Evolutionary conservation across 2,888 invertebrate species (phyloP).

Genomic region (Tridacna gigas): DNA sequence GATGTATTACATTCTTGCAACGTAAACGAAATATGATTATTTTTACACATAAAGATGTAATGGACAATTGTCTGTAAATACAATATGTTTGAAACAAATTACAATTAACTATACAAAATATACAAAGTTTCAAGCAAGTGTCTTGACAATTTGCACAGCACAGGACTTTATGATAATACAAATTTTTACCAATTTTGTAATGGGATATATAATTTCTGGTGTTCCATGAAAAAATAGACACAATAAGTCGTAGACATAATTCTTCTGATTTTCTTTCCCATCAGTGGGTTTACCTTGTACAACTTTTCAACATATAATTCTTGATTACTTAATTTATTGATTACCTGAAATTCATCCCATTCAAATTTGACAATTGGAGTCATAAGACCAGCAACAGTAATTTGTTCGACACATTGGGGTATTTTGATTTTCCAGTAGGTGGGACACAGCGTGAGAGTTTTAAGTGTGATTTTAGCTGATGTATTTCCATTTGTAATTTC

Average conservation of each 20-base stretch:
- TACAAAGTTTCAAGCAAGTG: too few relatives aligned
- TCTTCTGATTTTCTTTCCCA: slow-evolving; percentile 2
- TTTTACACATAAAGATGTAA: too few relatives aligned
- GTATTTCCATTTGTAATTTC: slow-evolving; percentile 24
- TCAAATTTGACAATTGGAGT: slow-evolving; percentile 5
- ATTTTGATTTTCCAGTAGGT: slow-evolving; percentile 23
- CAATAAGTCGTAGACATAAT: slow-evolving; percentile 30
- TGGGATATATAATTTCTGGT: slow-evolving; percentile 1
- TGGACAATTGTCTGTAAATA: too few relatives aligned
- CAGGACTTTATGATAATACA: too few relatives aligned
- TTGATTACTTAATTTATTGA: slow-evolving; percentile 30
- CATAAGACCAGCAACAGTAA: background rate
- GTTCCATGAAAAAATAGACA: slow-evolving; percentile 33
- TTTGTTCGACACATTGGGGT: background rate
- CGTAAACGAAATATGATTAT: background rate
- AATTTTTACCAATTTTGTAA: slow-evolving; percentile 2
- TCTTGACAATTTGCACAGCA: too few relatives aligned
- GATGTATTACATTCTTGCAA: background rate
- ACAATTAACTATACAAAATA: too few relatives aligned
- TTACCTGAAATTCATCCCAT: slow-evolving; percentile 30
- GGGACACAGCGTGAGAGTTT: slow-evolving; percentile 14
- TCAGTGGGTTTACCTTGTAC: background rate
- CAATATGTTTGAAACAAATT: too few relatives aligned
- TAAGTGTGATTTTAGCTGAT: background rate
- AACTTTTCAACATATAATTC: background rate